Evolutionary conservation across 2,113 vertebrate species (phyloP).

Genomic region (Platysteira castanea): DNA sequence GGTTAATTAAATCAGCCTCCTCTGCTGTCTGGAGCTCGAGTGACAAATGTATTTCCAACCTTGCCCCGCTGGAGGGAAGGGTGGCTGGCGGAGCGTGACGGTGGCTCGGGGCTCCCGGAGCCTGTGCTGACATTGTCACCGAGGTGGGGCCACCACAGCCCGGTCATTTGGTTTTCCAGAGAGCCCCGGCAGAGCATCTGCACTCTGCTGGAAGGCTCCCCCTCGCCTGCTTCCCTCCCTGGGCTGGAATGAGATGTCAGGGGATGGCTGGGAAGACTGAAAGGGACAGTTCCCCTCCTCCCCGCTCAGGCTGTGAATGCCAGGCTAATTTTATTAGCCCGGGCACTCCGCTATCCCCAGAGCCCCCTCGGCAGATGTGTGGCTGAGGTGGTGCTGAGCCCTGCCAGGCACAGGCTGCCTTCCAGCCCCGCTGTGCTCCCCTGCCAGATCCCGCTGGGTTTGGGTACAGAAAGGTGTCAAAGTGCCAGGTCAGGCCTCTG

Average conservation of each 20-base stretch:
- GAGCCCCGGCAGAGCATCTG: not conserved
- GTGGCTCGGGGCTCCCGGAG: not conserved
- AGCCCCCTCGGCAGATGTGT: not conserved
- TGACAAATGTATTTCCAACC: slow-evolving; percentile 13
- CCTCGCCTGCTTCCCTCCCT: not conserved
- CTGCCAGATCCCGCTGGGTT: not conserved
- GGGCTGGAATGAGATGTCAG: slow-evolving; percentile 20
- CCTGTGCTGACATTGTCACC: not conserved
- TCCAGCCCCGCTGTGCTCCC: not conserved
- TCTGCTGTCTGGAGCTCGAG: slow-evolving; percentile 22
- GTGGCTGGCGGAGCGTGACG: not conserved
- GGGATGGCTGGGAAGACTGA: not conserved
- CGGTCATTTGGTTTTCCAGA: not conserved
- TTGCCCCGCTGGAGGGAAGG: not conserved
- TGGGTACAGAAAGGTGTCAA: fast-evolving
- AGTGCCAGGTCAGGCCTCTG: not conserved
- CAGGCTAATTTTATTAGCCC: slow-evolving; percentile 57
- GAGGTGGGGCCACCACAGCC: not conserved
- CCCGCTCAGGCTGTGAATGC: not conserved
- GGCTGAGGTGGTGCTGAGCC: not conserved
- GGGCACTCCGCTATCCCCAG: slow-evolving; percentile 26
- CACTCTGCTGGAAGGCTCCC: not conserved
- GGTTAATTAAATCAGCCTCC: slow-evolving; percentile 35
- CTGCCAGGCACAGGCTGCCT: not conserved
- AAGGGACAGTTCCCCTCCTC: slow-evolving; percentile 21